Evolutionary conservation across 2,888 invertebrate species (phyloP), one percentile per base, ranked within the genome.

Genomic region (Cancer borealis): DNA sequence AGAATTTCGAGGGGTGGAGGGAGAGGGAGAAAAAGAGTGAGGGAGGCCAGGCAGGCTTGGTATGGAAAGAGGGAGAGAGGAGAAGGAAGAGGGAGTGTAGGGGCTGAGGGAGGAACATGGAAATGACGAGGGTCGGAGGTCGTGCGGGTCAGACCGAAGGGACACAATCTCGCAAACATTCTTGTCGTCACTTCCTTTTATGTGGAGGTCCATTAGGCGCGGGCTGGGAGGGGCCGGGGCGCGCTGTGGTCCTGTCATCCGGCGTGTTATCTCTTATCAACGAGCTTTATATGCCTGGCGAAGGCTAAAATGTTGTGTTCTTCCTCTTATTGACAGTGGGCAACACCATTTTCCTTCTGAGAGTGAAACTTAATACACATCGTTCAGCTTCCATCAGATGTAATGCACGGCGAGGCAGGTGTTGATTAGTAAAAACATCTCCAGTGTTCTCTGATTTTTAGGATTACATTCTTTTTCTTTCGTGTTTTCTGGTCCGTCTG

Each of bases 81-180:
- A 30, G 6, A 10, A 8, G 79, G 3, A 30, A 84, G 84, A 2
- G n/a, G 2, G 46, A 21, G 46, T 46, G 21, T 49, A 88, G 88
- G 47, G 88, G 88, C 46, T n/a, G n/a, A 88, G 47, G 88, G 17
- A n/a, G 46, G 21, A 88, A 49, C 47, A 88, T 73, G 91, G 60
- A 66, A 66, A 30, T 60, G 91, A 66, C 66, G 46, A 8, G 66
- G 91, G 91, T 91, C 66, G 66, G 91, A 66, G 91, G 91, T 66
- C 91, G 14, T 14, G 66, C 39, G 92, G 84, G 49, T 49, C 49
- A 60, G 92, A 46, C 54, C 30, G 39, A 66, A 87, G 87, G 92
- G 87, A 92, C 92, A 49, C 87, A 47, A 87, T 92, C 92, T 47
- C 87, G 84, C 60, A 92, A 92, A 92, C 92, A 92, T 87, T 87